Conservation (phyloP, 1,140 invertebrate species). For the Leptestheria dahalacensis region DNA sequence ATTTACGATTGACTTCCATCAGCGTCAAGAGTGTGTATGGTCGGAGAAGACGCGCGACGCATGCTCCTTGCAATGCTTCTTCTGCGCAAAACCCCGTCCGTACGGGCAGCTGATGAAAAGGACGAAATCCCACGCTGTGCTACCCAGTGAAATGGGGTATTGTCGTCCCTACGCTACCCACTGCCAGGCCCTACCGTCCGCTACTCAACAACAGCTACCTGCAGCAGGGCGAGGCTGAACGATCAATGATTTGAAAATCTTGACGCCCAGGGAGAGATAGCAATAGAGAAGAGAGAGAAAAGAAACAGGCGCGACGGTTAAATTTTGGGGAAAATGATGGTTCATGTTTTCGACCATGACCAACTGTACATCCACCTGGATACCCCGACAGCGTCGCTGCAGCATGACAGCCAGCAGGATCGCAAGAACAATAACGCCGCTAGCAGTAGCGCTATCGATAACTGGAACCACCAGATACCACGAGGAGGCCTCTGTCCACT, state of each 20-base stretch:
- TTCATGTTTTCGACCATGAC: not conserved
- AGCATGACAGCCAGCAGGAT: not conserved
- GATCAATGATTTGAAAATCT: too few species aligned
- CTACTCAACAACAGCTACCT: not conserved
- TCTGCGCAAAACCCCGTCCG: not conserved
- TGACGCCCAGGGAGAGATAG: too few species aligned
- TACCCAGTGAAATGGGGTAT: not conserved
- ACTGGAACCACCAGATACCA: not conserved
- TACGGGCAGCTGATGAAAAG: not conserved
- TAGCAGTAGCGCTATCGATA: not conserved
- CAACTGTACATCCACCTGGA: not conserved
- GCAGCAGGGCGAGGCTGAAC: not conserved
- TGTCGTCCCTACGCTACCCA: not conserved
- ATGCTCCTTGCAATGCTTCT: not conserved
- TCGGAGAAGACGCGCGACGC: too few species aligned
- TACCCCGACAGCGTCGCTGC: not conserved
- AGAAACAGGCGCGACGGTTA: too few species aligned
- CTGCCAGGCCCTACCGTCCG: not conserved
- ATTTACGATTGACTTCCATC: too few species aligned
- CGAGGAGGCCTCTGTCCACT: not conserved
- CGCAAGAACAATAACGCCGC: not conserved
- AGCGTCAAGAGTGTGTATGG: too few species aligned
- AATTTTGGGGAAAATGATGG: not conserved
- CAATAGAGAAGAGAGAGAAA: too few species aligned
- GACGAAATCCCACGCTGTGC: not conserved